Evolutionary conservation across 2,888 invertebrate genomes (phyloP), one percentile per base, ranked within the genome.

Genomic region (Choristoneura rosaceana): DNA sequence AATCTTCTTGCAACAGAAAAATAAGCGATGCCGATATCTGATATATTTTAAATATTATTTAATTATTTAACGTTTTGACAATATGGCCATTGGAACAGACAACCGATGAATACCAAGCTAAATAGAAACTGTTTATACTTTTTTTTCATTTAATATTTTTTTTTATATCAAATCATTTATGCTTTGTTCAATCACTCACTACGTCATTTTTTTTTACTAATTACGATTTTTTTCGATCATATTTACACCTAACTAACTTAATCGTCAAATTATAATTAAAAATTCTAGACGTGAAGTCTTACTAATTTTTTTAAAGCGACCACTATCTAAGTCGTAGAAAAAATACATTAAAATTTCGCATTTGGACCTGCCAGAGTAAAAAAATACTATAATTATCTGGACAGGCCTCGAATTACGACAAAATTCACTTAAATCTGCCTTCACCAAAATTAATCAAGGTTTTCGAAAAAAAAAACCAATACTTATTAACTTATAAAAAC

Each of bases 171-270:
- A 73, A 73, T 73, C 73, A 73, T 64, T 64, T 64, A 64, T 60
- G 64, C 64, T 69, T 73, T 73, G 68, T 69, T 73, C 73, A 73
- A 73, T 69, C 69, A 73, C 73, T 69, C 73, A 15, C 73, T 69
- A 63, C 69, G 73, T 73, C 73, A 73, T 69, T 69, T 68, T 71
- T 68, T 73, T 68, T 71, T 14, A 73, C 69, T 73, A 64, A 73
- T 73, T 73, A 73, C 73, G 68, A 69, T 73, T 69, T 68, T 41
- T 71, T 59, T 73, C 73, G 73, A 73, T 69, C 68, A 73, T 73
- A 73, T 73, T 69, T 73, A 73, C 73, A 73, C 69, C 73, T 73
- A 73, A 73, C 73, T 73, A 71, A 60, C 73, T 73, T 73, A 73
- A 25, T 58, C n/a, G 58, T 73, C 73, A 73, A 73, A 69, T 73